Evolutionary conservation across 2,888 invertebrate genomes (phyloP).

Genomic region (Thecocarcelia acutangulata): DNA sequence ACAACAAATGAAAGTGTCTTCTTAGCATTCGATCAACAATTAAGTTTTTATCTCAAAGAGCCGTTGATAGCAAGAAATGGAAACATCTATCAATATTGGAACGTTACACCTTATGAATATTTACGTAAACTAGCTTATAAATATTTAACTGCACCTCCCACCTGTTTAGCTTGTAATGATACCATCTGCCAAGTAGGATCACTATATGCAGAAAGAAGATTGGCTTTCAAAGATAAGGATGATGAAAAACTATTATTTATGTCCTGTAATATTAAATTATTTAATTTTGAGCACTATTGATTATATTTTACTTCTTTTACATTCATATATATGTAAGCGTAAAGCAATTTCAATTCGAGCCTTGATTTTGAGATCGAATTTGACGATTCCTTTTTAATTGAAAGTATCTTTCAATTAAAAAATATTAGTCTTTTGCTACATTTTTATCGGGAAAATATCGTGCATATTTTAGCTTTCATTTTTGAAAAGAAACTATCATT

Average conservation of each 20-base stretch:
- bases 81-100: slow-evolving; percentile 66
- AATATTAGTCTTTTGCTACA: no score
- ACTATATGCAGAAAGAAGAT: slow-evolving; percentile 57
- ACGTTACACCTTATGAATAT: slow-evolving; percentile 64
- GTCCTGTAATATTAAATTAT: slow-evolving; percentile 66
- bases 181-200: slow-evolving; percentile 51
- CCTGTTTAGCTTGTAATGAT: slow-evolving; percentile 49
- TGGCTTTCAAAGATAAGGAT: slow-evolving; percentile 43
- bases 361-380: no score
- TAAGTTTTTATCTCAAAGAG: slow-evolving; percentile 64
- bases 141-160: slow-evolving; percentile 63
- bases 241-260: slow-evolving; percentile 62
- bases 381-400: no score
- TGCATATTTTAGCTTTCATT: no score
- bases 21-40: slow-evolving; percentile 61
- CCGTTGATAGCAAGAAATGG: slow-evolving; percentile 62
- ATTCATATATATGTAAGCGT: no score
- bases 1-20: slow-evolving; percentile 58
- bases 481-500: no score
- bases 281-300: slow-evolving; percentile 59
- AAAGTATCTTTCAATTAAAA: no score
- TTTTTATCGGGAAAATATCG: no score
- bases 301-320: no score
- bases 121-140: slow-evolving; percentile 63
- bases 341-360: no score